A percentile compares a stretch with the other conserved stretches of the same genome.
phyloP scores from a whole-genome alignment of 2,888 invertebrate genomes.

The Atherix ibis region DNA sequence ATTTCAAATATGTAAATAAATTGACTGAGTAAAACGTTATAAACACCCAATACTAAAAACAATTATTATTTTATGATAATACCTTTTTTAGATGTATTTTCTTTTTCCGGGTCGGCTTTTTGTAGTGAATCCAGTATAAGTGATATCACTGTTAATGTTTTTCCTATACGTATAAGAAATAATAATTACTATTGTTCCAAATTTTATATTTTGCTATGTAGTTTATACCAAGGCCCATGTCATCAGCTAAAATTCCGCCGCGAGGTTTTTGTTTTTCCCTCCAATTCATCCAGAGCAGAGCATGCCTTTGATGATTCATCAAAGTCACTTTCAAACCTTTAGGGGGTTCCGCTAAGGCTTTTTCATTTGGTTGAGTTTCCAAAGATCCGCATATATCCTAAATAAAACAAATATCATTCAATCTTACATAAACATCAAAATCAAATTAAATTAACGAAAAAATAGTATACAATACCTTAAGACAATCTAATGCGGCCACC shows the following conservation, averaged over 20 bases:
- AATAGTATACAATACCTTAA: too few species aligned
- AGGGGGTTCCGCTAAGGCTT: slow-evolving; percentile 42
- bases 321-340: slow-evolving; percentile 45
- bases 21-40: too few species aligned
- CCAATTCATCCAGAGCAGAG: slow-evolving; percentile 79
- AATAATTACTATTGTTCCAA: too few species aligned
- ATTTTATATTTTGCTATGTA: too few species aligned
- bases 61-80: too few species aligned
- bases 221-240: slow-evolving; percentile 28
- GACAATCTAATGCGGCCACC: too few species aligned
- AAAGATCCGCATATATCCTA: slow-evolving; percentile 52
- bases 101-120: too few species aligned
- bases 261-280: slow-evolving; percentile 70
- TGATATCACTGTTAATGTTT: slow-evolving; percentile 71
- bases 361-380: slow-evolving; percentile 46
- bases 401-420: background rate
- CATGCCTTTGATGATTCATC: slow-evolving; percentile 74
- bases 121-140: slow-evolving; percentile 39
- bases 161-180: slow-evolving; percentile 29
- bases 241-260: slow-evolving; percentile 71
- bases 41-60: too few species aligned
- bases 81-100: too few species aligned
- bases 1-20: too few species aligned
- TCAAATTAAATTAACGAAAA: too few species aligned
- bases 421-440: too few species aligned